phyloP scores from a whole-genome alignment of 1,140 invertebrate species.

The Drosophila busckii region DNA sequence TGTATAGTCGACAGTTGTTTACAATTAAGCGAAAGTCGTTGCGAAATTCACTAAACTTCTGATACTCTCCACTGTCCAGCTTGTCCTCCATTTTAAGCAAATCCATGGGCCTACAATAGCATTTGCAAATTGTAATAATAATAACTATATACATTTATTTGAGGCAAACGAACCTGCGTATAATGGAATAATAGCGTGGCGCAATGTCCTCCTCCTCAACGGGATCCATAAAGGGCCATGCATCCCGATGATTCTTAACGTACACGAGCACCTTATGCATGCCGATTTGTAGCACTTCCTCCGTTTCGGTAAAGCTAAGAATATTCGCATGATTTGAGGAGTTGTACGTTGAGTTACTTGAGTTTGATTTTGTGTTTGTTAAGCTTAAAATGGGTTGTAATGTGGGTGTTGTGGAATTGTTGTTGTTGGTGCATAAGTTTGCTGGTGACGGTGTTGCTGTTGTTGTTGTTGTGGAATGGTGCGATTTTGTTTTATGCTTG shows the following conservation, averaged over 20 bases:
- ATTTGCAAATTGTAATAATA: not conserved
- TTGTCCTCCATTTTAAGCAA: conserved; percentile 92
- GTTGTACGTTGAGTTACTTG: conserved; percentile 68
- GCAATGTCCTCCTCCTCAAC: conserved; percentile 95
- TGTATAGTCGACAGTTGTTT: conserved; percentile 94
- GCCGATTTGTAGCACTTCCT: conserved; percentile 90
- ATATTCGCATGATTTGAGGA: conserved; percentile 77
- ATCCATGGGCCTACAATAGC: conserved; percentile 87
- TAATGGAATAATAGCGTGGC: conserved; percentile 90
- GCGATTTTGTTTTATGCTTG: conserved; percentile 52
- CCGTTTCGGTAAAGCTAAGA: conserved; percentile 86
- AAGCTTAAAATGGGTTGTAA: conserved; percentile 14
- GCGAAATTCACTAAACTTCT: conserved; percentile 88
- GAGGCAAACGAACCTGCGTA: conserved; percentile 79
- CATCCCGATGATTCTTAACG: conserved; percentile 91
- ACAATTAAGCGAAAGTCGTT: conserved; percentile 93
- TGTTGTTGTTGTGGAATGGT: conserved; percentile 37
- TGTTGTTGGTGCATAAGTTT: conserved; percentile 34
- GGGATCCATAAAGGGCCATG: conserved; percentile 94
- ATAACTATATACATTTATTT: not conserved
- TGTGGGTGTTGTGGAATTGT: conserved; percentile 24
- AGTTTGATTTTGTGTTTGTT: conserved; percentile 32
- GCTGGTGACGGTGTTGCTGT: conserved; percentile 1
- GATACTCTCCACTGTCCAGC: conserved; percentile 89
- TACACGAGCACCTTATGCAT: conserved; percentile 93